Evolutionary conservation across 2,888 invertebrate genomes (phyloP).

Genomic region (Eumacrocentrus americanus): DNA sequence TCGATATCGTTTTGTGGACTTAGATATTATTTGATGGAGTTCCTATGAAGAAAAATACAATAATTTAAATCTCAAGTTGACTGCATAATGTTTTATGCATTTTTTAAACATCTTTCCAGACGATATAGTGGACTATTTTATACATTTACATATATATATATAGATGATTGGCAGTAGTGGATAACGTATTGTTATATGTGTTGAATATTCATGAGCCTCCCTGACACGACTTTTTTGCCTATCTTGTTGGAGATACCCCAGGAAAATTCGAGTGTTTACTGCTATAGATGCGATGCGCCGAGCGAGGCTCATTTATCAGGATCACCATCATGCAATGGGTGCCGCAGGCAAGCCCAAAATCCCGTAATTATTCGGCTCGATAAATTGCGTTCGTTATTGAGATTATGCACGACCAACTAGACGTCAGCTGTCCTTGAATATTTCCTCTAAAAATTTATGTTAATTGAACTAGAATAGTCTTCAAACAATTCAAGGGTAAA

Average conservation of each 20-base stretch:
- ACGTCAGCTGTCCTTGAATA: neutral
- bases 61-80: no score
- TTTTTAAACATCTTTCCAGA: no score
- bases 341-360: slow-evolving; percentile 23
- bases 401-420: slow-evolving; percentile 7
- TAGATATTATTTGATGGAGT: no score
- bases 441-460: neutral
- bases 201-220: neutral
- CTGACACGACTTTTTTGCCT: no score
- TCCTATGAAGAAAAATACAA: no score
- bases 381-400: slow-evolving; percentile 24
- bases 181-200: neutral
- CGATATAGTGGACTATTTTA: no score
- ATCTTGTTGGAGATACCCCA: neutral
- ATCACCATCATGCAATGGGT: neutral
- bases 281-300: neutral
- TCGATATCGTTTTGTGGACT: no score
- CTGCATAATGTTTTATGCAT: no score
- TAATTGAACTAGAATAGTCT: no score
- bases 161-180: neutral
- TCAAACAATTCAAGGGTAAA: no score
- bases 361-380: slow-evolving; percentile 30
- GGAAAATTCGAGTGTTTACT: neutral
- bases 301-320: neutral
- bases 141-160: neutral